Conservation (phyloP, 1,140 invertebrate species). For the Heliconius eleuchia region DNA sequence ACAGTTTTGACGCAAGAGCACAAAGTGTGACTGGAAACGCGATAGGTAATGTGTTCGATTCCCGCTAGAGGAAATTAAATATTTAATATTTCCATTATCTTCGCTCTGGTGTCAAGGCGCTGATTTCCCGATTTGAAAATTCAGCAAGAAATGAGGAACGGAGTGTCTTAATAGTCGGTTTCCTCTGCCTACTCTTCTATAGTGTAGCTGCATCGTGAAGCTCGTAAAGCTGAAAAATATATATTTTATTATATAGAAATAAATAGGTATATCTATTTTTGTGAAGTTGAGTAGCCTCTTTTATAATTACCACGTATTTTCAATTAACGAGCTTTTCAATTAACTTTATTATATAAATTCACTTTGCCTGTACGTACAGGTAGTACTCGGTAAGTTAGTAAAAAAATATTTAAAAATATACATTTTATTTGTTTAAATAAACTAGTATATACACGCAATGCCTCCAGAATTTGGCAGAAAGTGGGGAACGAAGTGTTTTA, state of each 20-base stretch:
- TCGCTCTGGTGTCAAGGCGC: too few relatives aligned
- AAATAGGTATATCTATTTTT: background rate
- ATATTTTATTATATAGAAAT: background rate
- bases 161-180: too few relatives aligned
- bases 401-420: background rate
- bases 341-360: background rate
- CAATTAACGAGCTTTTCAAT: conserved; percentile 8
- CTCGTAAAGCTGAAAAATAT: background rate
- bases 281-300: background rate
- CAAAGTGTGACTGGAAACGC: too few relatives aligned
- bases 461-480: too few relatives aligned
- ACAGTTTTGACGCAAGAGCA: too few relatives aligned
- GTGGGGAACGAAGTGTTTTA: too few relatives aligned
- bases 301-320: background rate
- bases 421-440: background rate
- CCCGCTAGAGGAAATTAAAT: background rate
- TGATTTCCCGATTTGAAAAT: too few relatives aligned
- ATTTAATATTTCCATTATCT: background rate
- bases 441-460: too few relatives aligned
- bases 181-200: background rate
- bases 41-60: background rate
- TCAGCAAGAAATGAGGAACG: too few relatives aligned
- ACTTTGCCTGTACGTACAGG: background rate
- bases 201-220: background rate
- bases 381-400: background rate